Evolutionary conservation across 2,888 invertebrate species (phyloP).

Genomic region (Chironomus riparius): DNA sequence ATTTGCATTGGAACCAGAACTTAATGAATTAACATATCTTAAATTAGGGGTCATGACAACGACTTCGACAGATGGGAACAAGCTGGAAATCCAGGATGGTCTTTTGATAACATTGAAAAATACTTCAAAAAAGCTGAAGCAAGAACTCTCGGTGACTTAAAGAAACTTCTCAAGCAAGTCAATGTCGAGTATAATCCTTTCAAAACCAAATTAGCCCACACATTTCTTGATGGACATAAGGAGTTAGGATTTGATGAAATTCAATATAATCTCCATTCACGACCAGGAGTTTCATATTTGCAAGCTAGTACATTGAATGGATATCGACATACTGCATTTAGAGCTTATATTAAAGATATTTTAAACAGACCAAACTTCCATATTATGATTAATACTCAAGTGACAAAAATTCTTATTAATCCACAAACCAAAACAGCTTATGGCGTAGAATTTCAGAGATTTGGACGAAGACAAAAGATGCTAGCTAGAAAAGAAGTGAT

Average conservation of each 20-base stretch:
- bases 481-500: not conserved
- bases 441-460: not conserved
- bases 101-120: conserved; percentile 35
- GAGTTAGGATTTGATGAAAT: conserved; percentile 42
- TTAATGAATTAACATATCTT: too few relatives aligned
- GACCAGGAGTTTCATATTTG: conserved; percentile 46
- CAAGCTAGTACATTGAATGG: conserved; percentile 47
- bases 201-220: conserved; percentile 44
- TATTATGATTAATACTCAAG: conserved; percentile 40
- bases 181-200: conserved; percentile 37
- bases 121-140: conserved; percentile 36
- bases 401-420: not conserved
- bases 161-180: conserved; percentile 36
- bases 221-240: conserved; percentile 50
- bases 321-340: conserved; percentile 43
- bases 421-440: not conserved
- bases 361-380: conserved; percentile 45
- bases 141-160: conserved; percentile 29
- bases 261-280: conserved; percentile 39
- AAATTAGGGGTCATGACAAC: conserved; percentile 30
- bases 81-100: conserved; percentile 41
- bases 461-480: not conserved
- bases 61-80: conserved; percentile 32
- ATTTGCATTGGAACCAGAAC: too few relatives aligned
- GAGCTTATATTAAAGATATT: conserved; percentile 46